Evolutionary conservation across 1,140 invertebrate genomes (phyloP).

Genomic region (Colletes latitarsis): DNA sequence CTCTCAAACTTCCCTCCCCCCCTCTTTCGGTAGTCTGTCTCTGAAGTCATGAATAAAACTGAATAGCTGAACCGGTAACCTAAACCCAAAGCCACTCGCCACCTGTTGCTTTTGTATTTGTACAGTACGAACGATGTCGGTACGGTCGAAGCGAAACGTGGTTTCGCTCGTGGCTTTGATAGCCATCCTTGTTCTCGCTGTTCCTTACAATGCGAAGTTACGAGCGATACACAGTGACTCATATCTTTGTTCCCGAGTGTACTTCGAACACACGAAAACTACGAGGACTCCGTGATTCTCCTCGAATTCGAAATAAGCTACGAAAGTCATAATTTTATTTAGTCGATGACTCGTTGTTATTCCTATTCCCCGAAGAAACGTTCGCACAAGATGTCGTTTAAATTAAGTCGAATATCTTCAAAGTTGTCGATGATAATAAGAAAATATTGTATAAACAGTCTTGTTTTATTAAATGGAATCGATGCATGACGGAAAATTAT

Average conservation of each 20-base stretch:
- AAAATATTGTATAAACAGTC: too few species aligned
- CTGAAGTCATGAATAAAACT: slow-evolving; percentile 69
- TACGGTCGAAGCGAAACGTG: slow-evolving; percentile 47
- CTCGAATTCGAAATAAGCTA: not conserved
- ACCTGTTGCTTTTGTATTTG: slow-evolving; percentile 69
- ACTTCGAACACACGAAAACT: not conserved
- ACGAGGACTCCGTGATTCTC: not conserved
- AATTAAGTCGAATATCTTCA: too few species aligned
- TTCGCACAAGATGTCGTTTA: too few species aligned
- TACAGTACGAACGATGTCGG: slow-evolving; percentile 45
- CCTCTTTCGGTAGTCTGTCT: slow-evolving; percentile 1
- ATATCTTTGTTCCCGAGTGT: not conserved
- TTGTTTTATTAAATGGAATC: too few species aligned
- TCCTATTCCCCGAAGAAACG: too few species aligned
- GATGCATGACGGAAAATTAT: too few species aligned
- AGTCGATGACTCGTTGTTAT: too few species aligned
- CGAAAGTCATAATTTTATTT: too few species aligned
- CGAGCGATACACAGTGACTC: not conserved
- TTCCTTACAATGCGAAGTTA: not conserved
- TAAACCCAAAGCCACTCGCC: slow-evolving; percentile 65
- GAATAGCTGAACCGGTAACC: slow-evolving; percentile 68
- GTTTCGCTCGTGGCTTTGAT: slow-evolving; percentile 30
- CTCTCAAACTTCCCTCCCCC: not conserved
- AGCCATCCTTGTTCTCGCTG: slow-evolving; percentile 12
- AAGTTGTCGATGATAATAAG: too few species aligned